phyloP scores from a whole-genome alignment of 2,113 vertebrate species.

The Paramisgurnus dabryanus region DNA sequence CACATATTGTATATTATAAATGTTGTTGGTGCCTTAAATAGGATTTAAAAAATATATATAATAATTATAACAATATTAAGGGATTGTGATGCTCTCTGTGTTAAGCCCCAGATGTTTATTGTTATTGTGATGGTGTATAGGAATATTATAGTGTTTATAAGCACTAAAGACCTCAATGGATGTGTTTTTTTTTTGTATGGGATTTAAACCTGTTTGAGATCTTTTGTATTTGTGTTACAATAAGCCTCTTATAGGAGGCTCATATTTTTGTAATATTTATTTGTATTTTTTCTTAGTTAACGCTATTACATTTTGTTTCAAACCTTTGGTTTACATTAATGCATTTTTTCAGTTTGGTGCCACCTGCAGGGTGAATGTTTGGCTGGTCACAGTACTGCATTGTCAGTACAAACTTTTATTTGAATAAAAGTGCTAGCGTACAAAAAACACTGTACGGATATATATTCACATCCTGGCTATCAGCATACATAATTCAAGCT shows the following conservation, averaged over 20 bases:
- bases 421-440: slow-evolving; percentile 78
- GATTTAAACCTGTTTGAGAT: background rate
- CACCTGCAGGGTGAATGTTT: slow-evolving; percentile 3
- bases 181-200: background rate
- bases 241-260: background rate
- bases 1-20: background rate
- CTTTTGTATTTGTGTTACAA: background rate
- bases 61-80: background rate
- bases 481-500: slow-evolving; percentile 76
- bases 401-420: slow-evolving; percentile 73
- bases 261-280: slow-evolving; percentile 51
- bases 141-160: background rate
- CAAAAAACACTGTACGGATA: slow-evolving; percentile 61
- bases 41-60: background rate
- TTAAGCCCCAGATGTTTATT: background rate
- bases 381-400: background rate
- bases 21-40: background rate
- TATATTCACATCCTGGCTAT: slow-evolving; percentile 79
- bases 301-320: background rate
- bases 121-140: background rate
- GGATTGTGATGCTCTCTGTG: background rate
- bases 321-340: background rate
- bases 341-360: slow-evolving; percentile 2
- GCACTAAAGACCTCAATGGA: too few species aligned
- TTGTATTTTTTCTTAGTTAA: slow-evolving; percentile 25